Evolutionary conservation across 2,888 invertebrate species (phyloP), one percentile per base, ranked within the genome.

Genomic region (Cephonodes hylas): DNA sequence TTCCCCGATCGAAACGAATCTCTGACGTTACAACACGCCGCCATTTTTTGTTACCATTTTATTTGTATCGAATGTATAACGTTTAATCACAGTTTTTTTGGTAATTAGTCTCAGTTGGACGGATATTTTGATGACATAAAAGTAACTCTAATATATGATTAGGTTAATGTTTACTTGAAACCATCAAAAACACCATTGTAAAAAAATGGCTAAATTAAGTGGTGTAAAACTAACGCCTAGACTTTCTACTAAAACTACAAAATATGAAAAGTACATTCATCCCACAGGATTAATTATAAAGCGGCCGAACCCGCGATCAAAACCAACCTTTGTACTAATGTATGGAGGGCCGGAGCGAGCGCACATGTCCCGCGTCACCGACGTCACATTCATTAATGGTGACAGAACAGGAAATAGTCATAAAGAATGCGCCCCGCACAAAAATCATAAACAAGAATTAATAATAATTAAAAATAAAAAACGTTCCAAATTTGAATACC

Each of bases 1-100:
- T 88, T 88, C 84, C 87, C 84, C 88, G 89, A 91, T 91, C 90
- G 91, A 85, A 80, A 88, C 88, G 88, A 88, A 88, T 88, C 83
- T 84, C 79, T 81, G 82, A 81, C 83, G 82, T 89, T 86, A 89
- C 85, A n/a, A n/a, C n/a, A 76, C 73, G 77, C 71, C 72, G 80
- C 78, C 83, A 85, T 89, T 91, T 91, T 86, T 81, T 80, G 78
- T 78, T 81, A 80, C n/a, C n/a, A n/a, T n/a, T n/a, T n/a, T n/a
- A n/a, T 79, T 80, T 79, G 81, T 83, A 77, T 78, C 79, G 76
- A 80, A 80, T 78, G 76, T 73, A 76, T 79, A 77, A 80, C 85
- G 83, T 81, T 85, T 77, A 81, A 83, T 77, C 72, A 44, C 71
- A 66, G 72, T 73, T 75, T 75, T 74, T 62, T 64, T 61, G 58